Evolutionary conservation across 1,140 invertebrate species (phyloP).

Genomic region (Drosophila obscura): DNA sequence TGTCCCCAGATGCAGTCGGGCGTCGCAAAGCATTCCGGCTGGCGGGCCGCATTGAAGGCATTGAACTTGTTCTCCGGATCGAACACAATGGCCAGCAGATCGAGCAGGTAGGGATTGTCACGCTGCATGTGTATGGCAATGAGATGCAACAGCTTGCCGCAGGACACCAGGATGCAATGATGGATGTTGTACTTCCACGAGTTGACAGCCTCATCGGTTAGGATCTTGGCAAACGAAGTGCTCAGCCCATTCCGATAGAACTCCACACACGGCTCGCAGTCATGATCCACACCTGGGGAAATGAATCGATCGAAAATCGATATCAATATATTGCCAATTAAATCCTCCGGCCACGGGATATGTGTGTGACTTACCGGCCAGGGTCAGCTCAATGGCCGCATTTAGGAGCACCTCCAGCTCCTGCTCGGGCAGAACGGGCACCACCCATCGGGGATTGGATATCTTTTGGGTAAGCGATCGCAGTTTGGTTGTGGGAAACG

Average conservation of each 20-base stretch:
- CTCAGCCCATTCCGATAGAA: conserved; percentile 98
- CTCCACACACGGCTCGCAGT: conserved; percentile 95
- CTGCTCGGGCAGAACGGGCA: conserved; percentile 97
- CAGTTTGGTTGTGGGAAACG: conserved; percentile 94
- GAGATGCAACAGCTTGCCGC: conserved; percentile 95
- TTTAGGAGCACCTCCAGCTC: conserved; percentile 96
- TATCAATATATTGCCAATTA: neutral
- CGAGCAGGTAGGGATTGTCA: conserved; percentile 96
- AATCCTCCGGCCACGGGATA: neutral
- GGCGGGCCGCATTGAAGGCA: conserved; percentile 93
- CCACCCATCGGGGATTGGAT: conserved; percentile 96
- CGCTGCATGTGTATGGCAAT: conserved; percentile 95
- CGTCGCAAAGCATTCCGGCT: conserved; percentile 90
- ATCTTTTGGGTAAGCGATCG: conserved; percentile 97
- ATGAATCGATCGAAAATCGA: conserved; percentile 34
- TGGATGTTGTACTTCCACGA: conserved; percentile 99
- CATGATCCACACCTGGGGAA: conserved; percentile 91
- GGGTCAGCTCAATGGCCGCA: conserved; percentile 94
- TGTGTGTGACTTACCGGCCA: conserved; percentile 86
- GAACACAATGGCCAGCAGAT: conserved; percentile 96
- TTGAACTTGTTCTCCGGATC: conserved; percentile 98
- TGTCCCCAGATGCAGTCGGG: conserved; percentile 84
- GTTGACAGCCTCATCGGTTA: conserved; percentile 98
- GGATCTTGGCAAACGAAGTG: conserved; percentile 97
- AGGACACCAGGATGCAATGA: conserved; percentile 96